Percentiles rank a stretch among this genome's conserved stretches.
These are phyloP conservation scores for Pasiphila rectangulata DNA, from an alignment of 2,888 invertebrate species.

Conservation along the genomic window DNA sequence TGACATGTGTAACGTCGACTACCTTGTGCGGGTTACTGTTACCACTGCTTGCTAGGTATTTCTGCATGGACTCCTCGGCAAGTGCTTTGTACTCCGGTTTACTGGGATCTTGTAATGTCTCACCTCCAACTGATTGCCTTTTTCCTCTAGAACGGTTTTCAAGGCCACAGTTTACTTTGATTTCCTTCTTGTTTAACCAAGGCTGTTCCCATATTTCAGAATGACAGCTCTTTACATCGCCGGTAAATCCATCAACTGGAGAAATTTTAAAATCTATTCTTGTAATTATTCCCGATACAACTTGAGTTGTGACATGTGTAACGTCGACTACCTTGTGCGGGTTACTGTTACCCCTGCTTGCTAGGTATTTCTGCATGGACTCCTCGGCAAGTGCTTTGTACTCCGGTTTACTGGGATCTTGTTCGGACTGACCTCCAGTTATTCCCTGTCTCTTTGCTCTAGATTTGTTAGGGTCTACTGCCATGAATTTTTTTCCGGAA, in stretches of 20 bases:
- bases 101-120: no score
- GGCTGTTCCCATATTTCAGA: slow-evolving; percentile 36
- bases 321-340: slow-evolving; percentile 24
- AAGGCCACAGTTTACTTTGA: slow-evolving; percentile 32
- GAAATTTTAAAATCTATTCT: slow-evolving; percentile 33
- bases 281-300: slow-evolving; percentile 36
- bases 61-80: no score
- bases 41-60: no score
- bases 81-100: no score
- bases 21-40: no score
- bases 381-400: slow-evolving; percentile 34
- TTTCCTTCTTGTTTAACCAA: slow-evolving; percentile 34
- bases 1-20: no score
- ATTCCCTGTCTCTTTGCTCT: slow-evolving; percentile 20
- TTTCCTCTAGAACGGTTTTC: no score
- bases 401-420: slow-evolving; percentile 32
- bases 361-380: slow-evolving; percentile 34
- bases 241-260: slow-evolving; percentile 8
- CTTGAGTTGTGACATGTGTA: slow-evolving; percentile 36
- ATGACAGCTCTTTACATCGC: slow-evolving; percentile 31
- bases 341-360: slow-evolving; percentile 11
- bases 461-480: no score
- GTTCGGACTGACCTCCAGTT: slow-evolving; percentile 32
- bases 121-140: no score
- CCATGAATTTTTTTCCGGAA: no score